Conservation (phyloP, 2,113 vertebrate genomes). For the sheep (Ovis aries) region DNA sequence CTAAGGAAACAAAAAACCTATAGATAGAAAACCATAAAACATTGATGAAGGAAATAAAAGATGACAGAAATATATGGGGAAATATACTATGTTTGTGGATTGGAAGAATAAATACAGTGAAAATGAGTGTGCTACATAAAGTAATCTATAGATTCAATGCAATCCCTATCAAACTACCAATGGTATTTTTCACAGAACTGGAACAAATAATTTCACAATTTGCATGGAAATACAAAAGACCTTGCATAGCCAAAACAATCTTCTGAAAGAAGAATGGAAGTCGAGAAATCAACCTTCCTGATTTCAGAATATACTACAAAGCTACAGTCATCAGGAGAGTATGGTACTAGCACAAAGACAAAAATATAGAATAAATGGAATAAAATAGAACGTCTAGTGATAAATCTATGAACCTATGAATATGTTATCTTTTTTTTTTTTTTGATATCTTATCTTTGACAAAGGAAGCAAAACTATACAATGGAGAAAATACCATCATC, state of each 20-base stretch:
- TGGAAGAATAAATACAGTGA: background rate
- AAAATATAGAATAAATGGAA: no score
- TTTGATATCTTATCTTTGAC: background rate
- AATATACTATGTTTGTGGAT: background rate
- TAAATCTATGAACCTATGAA: background rate
- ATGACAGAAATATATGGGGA: background rate
- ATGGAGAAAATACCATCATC: background rate
- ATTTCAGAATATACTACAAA: no score
- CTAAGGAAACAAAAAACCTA: background rate
- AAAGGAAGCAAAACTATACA: background rate
- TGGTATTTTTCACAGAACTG: background rate
- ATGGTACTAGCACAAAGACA: no score
- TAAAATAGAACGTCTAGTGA: no score
- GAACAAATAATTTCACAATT: background rate
- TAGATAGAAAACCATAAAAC: background rate
- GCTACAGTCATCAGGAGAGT: no score
- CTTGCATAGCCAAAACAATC: background rate
- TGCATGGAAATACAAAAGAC: background rate
- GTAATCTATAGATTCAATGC: background rate
- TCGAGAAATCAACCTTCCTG: no score
- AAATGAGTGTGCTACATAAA: background rate
- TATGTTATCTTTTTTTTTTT: background rate
- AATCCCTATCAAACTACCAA: background rate
- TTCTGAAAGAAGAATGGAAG: background rate
- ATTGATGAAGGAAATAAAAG: background rate